Evolutionary conservation across 2,888 invertebrate species (phyloP).

Genomic region (Eutolmus rufibarbis): DNA sequence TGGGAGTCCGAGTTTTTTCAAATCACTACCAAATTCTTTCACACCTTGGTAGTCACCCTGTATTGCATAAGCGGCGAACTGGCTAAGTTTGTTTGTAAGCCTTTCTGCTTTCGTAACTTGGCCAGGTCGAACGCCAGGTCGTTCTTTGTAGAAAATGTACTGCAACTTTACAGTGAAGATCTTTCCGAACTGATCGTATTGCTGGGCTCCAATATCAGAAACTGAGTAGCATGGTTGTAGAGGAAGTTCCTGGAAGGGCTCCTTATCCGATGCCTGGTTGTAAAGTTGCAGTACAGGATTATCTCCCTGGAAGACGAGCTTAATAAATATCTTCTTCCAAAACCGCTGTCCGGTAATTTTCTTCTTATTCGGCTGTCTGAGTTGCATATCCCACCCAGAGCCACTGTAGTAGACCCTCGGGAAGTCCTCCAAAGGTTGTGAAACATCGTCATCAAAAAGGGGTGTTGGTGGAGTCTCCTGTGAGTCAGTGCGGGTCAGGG

Average conservation of each 20-base stretch:
- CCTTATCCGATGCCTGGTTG: conserved; percentile 83
- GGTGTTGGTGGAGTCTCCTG: conserved; percentile 91
- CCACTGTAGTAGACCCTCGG: conserved; percentile 79
- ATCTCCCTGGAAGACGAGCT: conserved; percentile 78
- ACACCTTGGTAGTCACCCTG: conserved; percentile 93
- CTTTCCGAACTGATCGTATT: conserved; percentile 98
- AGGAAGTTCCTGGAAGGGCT: conserved; percentile 94
- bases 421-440: conserved; percentile 90
- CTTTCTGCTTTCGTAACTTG: conserved; percentile 93
- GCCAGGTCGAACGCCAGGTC: conserved; percentile 94
- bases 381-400: conserved; percentile 95
- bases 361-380: conserved; percentile 95
- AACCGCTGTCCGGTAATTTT: conserved; percentile 93
- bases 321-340: conserved; percentile 97
- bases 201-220: conserved; percentile 94
- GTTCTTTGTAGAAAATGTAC: conserved; percentile 97
- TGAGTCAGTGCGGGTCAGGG: conserved; percentile 66
- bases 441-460: conserved; percentile 91
- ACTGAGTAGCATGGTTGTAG: conserved; percentile 94
- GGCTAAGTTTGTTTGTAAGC: conserved; percentile 87
- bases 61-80: conserved; percentile 93
- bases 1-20: conserved; percentile 91
- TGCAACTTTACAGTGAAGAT: conserved; percentile 96
- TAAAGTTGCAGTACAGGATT: conserved; percentile 86
- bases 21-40: conserved; percentile 91